Evolutionary conservation across 2,888 invertebrate genomes (phyloP), one percentile per base, ranked within the genome.

Genomic region (Pocota personata): DNA sequence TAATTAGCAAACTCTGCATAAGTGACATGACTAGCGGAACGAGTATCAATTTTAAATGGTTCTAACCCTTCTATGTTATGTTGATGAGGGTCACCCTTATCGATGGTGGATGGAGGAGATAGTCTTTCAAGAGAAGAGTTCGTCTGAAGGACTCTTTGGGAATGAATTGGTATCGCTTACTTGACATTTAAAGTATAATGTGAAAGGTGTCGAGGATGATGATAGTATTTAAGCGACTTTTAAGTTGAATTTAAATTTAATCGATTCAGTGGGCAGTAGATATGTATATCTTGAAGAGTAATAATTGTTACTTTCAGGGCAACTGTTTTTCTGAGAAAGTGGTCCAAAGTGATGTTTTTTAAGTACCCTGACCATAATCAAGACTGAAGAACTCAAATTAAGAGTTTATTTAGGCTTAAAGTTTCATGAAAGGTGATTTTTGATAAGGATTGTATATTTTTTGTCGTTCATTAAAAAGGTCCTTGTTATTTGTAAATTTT

Each of bases 1-100:
- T 86, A 86, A 86, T 86, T 86, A 86, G 86, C 82, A 76, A 86
- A 82, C 86, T 86, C 82, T 82, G 86, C 86, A 86, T 82, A 86
- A 86, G 82, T 86, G 82, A 80, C 76, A 82, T 76, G 80, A 76
- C 76, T 60, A 67, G 71, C 76, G 82, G 55, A 60, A 72, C 55
- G 71, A 82, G 86, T 86, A 67, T 71, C 86, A 72, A 77, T 86
- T 86, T 82, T n/a, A 40, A 80, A 80, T 58, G 66, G 60, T 16
- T 73, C 76, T n/a, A 84, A 86, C 82, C 82, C 86, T 82, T 86
- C 32, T 37, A 0, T 35, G 55, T 32, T 66, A 19, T 24, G 24
- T 24, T 67, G 79, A 71, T 19, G 75, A 79, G 86, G 80, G 76
- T 80, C 71, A 75, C 80, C 52, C 52, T 64, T 52, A 67, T 30